These are phyloP conservation scores for Gymnothorax reevesii DNA, from an alignment of 2,797 vertebrate species.

Conservation along the genomic window DNA sequence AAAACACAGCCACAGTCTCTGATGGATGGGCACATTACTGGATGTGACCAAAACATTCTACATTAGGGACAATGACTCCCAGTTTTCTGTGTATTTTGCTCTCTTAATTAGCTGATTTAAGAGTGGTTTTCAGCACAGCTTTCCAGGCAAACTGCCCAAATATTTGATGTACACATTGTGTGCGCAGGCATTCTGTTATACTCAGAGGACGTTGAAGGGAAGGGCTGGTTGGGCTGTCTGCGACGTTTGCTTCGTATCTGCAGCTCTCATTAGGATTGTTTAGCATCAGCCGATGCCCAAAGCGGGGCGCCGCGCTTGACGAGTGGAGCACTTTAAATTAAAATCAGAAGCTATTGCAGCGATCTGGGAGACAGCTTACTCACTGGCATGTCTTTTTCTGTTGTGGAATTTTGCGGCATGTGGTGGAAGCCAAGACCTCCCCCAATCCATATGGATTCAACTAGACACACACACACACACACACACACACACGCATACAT, in stretches of 20 bases:
- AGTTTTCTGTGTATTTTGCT: background rate
- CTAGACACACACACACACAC: background rate
- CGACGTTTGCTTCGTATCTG: slow-evolving; percentile 46
- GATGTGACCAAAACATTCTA: background rate
- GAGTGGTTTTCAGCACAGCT: background rate
- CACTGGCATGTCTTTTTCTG: slow-evolving; percentile 6
- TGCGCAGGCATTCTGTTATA: background rate
- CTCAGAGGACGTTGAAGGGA: background rate
- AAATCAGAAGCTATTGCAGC: slow-evolving; percentile 36
- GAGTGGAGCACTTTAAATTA: slow-evolving; percentile 49
- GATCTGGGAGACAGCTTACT: slow-evolving; percentile 25
- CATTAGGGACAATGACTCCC: slow-evolving; percentile 10
- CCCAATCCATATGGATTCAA: background rate
- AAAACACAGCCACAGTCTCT: background rate
- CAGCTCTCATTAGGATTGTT: slow-evolving; percentile 41
- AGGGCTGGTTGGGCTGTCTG: slow-evolving; percentile 51
- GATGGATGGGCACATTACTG: background rate
- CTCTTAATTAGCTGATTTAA: slow-evolving; percentile 11
- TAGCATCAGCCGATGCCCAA: slow-evolving; percentile 43
- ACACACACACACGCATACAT: background rate
- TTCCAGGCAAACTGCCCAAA: background rate
- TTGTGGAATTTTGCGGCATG: slow-evolving; percentile 14
- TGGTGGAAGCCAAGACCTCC: background rate
- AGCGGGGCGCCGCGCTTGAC: slow-evolving; percentile 48
- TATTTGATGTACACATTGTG: background rate